phyloP scores from a whole-genome alignment of 2,113 vertebrate species.

The Larimichthys crocea region DNA sequence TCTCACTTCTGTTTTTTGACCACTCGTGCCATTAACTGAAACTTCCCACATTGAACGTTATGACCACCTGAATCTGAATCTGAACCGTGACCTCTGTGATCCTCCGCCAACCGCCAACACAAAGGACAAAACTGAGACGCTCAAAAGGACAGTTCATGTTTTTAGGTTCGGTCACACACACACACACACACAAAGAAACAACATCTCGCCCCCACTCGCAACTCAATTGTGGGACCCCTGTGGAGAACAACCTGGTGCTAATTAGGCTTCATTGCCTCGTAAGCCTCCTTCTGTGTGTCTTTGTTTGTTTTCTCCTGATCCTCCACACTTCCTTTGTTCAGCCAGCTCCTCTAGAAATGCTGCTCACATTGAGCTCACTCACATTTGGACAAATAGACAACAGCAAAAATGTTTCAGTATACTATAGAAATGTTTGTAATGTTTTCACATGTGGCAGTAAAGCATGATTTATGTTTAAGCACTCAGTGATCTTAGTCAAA shows the following conservation, averaged over 20 bases:
- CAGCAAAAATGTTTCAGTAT: too few species aligned
- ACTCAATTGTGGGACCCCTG: slow-evolving; percentile 42
- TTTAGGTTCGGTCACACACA: slow-evolving; percentile 1
- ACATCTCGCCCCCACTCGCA: slow-evolving; percentile 47
- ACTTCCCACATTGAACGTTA: background rate
- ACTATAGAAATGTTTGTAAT: too few species aligned
- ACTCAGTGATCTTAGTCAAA: too few species aligned
- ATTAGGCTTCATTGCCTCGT: slow-evolving; percentile 60
- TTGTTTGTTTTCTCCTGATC: slow-evolving; percentile 32
- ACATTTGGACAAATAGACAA: too few species aligned
- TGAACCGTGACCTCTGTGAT: background rate
- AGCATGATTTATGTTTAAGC: too few species aligned
- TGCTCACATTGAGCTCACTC: background rate
- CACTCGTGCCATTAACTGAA: background rate
- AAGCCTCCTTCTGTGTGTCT: slow-evolving; percentile 35
- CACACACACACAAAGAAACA: slow-evolving; percentile 14
- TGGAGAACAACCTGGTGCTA: slow-evolving; percentile 66
- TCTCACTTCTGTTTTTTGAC: background rate
- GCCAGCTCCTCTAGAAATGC: background rate
- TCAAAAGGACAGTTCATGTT: too few species aligned
- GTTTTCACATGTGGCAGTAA: too few species aligned
- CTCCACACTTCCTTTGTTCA: slow-evolving; percentile 17
- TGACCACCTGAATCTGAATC: background rate
- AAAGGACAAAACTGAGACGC: background rate
- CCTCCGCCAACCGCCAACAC: background rate